These are phyloP conservation scores for Hipposideros armiger DNA, from an alignment of 2,113 vertebrate species.

Conservation along the genomic window DNA sequence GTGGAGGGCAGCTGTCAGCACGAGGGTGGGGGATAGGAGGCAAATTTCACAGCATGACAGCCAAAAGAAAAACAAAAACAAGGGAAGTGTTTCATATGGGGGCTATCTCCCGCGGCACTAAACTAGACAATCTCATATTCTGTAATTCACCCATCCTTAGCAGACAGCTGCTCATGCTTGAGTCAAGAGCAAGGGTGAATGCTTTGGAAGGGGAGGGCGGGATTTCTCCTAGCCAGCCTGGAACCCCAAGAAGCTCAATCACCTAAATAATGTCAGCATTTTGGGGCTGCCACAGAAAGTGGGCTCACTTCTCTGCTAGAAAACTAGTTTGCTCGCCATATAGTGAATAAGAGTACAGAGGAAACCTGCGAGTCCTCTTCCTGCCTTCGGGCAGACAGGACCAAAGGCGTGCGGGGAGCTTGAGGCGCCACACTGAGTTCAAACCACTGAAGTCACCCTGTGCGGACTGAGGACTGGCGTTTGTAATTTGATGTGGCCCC, in stretches of 20 bases:
- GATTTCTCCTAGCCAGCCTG: neutral
- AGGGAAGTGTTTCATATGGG: conserved; percentile 53
- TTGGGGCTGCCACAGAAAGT: neutral
- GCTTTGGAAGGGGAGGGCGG: neutral
- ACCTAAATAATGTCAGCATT: neutral
- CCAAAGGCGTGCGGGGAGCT: neutral
- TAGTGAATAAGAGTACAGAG: neutral
- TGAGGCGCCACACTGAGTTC: neutral
- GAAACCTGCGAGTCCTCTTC: neutral
- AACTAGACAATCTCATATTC: conserved; percentile 25
- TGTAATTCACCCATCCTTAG: neutral
- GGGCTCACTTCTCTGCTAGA: neutral
- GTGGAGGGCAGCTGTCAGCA: conserved; percentile 56
- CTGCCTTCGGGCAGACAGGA: neutral
- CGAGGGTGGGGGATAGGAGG: neutral
- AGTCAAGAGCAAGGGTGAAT: neutral
- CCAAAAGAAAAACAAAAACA: conserved; percentile 70
- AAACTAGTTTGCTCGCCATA: neutral
- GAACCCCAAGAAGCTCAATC: neutral
- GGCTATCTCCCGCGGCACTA: conserved; percentile 13
- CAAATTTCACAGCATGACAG: conserved; percentile 53
- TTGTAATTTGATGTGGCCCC: conserved; percentile 1
- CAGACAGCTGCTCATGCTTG: neutral
- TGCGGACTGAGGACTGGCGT: neutral
- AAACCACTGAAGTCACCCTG: conserved; percentile 41